Evolutionary conservation across 2,888 invertebrate genomes (phyloP).

Genomic region (Aphidoletes aphidimyza): DNA sequence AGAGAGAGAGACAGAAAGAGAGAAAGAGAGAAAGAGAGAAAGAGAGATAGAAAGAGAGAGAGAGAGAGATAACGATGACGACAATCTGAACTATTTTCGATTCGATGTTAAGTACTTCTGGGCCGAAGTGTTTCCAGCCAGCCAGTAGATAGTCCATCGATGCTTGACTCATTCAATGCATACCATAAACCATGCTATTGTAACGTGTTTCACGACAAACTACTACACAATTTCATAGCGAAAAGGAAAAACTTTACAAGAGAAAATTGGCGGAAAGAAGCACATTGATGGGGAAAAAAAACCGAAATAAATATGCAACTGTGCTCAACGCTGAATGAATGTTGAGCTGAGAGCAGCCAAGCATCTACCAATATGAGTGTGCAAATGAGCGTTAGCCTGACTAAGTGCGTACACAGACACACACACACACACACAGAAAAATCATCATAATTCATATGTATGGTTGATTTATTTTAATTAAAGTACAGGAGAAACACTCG

Average conservation of each 20-base stretch:
- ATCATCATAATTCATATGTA: conserved; percentile 48
- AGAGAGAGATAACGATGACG: not conserved
- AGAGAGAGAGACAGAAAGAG: not conserved
- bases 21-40: too few species aligned
- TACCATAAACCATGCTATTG: not conserved
- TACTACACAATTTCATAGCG: not conserved
- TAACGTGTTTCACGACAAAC: conserved; percentile 4
- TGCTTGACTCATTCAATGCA: conserved; percentile 6
- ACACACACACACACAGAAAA: too few species aligned
- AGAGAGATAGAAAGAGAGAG: too few species aligned
- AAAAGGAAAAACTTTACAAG: not conserved
- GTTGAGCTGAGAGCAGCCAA: not conserved
- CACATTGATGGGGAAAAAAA: not conserved
- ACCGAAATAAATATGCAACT: not conserved
- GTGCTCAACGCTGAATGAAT: not conserved
- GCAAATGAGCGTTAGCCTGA: conserved; percentile 52
- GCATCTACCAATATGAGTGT: not conserved
- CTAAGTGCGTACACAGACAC: conserved; percentile 49
- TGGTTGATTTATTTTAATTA: conserved; percentile 54
- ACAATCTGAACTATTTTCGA: conserved; percentile 47
- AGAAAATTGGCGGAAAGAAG: conserved; percentile 40
- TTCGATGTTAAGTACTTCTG: not conserved
- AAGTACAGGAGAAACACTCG: conserved; percentile 53
- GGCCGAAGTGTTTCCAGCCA: conserved; percentile 19
- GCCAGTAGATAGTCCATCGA: conserved; percentile 8